phyloP scores from a whole-genome alignment of 2,888 invertebrate genomes.

The Cheilosia grossa region DNA sequence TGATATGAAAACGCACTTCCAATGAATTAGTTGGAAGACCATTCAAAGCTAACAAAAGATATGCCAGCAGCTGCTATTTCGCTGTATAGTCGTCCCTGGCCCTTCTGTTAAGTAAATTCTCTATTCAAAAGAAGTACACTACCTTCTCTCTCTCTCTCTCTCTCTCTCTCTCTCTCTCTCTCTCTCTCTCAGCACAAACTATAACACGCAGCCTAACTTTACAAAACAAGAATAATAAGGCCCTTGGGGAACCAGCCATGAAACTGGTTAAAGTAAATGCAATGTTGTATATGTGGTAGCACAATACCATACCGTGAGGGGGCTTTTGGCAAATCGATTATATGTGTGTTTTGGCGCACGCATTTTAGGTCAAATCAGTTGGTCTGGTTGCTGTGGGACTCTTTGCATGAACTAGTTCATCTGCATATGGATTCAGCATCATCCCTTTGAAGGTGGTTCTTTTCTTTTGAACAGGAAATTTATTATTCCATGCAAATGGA shows the following conservation, averaged over 20 bases:
- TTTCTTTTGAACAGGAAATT: not conserved
- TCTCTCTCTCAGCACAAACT: no score
- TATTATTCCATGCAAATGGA: constrained; percentile 34
- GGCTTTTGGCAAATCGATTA: constrained; percentile 37
- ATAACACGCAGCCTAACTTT: constrained; percentile 11
- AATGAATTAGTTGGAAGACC: no score
- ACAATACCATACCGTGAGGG: not conserved
- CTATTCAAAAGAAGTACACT: not conserved
- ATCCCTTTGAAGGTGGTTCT: constrained; percentile 9
- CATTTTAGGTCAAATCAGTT: constrained; percentile 42
- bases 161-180: not conserved
- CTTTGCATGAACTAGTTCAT: constrained; percentile 39
- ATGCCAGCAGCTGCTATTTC: no score
- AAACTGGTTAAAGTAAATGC: constrained; percentile 29
- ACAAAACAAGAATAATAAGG: constrained; percentile 17
- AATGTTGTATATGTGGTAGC: constrained; percentile 8
- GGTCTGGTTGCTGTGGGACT: not conserved
- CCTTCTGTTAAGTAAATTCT: no score
- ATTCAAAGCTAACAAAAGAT: no score
- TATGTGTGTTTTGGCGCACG: constrained; percentile 29
- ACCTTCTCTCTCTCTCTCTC: no score
- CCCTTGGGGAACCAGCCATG: constrained; percentile 6
- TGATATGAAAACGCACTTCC: no score
- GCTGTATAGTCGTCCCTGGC: no score
- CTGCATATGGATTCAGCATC: constrained; percentile 19